Base-by-base conservation (phyloP, 2,113 vertebrate species). In the Tapirus terrestris region DNA sequence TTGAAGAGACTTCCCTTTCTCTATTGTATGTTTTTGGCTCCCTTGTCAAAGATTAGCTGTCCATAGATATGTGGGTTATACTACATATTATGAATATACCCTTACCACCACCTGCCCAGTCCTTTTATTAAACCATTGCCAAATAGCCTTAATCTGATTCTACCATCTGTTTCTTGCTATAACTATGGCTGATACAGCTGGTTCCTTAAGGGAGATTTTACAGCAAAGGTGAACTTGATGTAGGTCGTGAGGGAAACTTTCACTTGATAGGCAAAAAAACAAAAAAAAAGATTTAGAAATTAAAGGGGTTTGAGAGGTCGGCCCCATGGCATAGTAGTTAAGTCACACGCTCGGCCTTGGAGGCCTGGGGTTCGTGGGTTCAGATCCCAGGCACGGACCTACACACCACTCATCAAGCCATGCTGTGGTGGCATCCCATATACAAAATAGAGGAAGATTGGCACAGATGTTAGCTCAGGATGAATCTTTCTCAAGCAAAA, bases 221-320 rank as follows among this genome's bases (percentile, higher is more conserved):
- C 13, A 67, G 53, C 31, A 91, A 94, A 93, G 39, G 13, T 79
- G 56, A 83, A 81, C 33, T 56, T 89, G 51, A 84, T 61, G 3
- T 61, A 89, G 14, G 6, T n/a, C 25, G 89, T 76, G 18, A 56
- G 43, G 36, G 33, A 68, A 61, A 93, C 33, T 75, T 73, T 70
- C 18, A 73, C 20, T 94, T 92, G 89, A 33, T 68, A 84, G 48
- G n/a, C 1, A 48, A 91, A 80, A 21, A 89, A 96, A n/a, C n/a
- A n/a, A 89, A 96, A 76, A 73, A 65, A 29, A 92, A 67, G 29
- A 95, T n/a, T 90, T 81, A 53, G 39, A 96, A 90, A 89, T 92
- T 45, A 48, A 96, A 89, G 14, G 18, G 23, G 73, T 11, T 70
- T 61, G 33, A 39, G 39, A 39, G 39, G 39, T 39, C 39, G 39